Conservation (phyloP, 2,113 vertebrate genomes). For the Podilymbus podiceps region DNA sequence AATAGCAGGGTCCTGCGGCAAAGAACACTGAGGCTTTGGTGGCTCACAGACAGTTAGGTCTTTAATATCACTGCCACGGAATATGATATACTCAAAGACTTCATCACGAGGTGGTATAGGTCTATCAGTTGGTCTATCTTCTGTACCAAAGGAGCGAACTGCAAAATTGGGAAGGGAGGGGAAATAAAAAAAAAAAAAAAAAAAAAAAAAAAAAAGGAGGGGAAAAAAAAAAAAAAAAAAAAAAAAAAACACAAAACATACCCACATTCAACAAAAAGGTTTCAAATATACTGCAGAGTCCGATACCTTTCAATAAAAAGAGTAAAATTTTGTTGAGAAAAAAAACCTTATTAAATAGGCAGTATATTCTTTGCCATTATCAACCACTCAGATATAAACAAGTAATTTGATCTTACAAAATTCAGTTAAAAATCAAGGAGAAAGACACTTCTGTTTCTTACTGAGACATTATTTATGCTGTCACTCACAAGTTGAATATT, state of each 20-base stretch:
- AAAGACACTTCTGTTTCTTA: neutral
- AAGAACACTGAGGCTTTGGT: conserved; percentile 89
- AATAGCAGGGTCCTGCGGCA: conserved; percentile 97
- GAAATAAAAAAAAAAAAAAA: no score
- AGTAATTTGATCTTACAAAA: neutral
- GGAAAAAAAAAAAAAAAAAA: no score
- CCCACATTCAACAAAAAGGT: neutral
- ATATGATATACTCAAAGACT: conserved; percentile 98
- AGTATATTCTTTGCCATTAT: neutral
- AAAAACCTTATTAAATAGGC: neutral
- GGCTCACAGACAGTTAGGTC: conserved; percentile 97
- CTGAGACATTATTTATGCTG: neutral
- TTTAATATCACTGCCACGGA: conserved; percentile 96
- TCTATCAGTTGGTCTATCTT: conserved; percentile 94
- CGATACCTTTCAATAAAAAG: neutral
- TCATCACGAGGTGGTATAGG: conserved; percentile 96
- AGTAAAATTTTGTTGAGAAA: neutral
- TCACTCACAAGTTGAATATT: neutral
- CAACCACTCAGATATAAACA: neutral
- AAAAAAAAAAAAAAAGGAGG: neutral
- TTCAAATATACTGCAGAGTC: neutral
- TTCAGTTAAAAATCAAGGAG: neutral
- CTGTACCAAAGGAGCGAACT: conserved; percentile 97
- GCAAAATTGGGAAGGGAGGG: neutral
- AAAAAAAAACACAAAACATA: neutral